Evolutionary conservation across 2,888 invertebrate genomes (phyloP).

Genomic region (Troilus luridus): DNA sequence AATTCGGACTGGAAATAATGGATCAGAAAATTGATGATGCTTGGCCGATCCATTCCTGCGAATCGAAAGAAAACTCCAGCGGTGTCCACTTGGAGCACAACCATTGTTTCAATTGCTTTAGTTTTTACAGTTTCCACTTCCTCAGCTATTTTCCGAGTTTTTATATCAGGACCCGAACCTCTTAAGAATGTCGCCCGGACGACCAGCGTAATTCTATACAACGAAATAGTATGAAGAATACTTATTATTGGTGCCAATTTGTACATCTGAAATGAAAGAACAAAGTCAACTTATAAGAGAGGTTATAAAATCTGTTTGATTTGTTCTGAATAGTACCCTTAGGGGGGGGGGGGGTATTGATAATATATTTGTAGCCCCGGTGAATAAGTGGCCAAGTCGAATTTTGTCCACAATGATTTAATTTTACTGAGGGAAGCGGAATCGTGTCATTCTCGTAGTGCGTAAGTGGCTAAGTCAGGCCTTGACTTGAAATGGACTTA

Average conservation of each 20-base stretch:
- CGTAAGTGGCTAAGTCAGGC: too few relatives aligned
- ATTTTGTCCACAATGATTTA: too few relatives aligned
- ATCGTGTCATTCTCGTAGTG: too few relatives aligned
- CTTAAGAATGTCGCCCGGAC: background rate
- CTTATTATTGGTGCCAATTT: background rate
- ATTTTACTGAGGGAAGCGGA: too few relatives aligned
- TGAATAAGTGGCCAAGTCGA: too few relatives aligned
- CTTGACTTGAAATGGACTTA: too few relatives aligned
- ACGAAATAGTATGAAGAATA: background rate
- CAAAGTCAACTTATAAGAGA: background rate
- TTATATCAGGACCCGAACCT: background rate
- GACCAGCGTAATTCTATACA: background rate
- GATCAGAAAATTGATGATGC: conserved; percentile 4
- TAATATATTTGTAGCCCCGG: too few relatives aligned
- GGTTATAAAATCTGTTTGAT: background rate
- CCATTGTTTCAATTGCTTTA: conserved; percentile 22
- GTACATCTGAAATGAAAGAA: background rate
- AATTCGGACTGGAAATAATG: background rate
- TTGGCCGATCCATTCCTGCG: background rate
- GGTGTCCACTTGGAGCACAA: background rate
- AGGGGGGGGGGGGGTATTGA: too few relatives aligned
- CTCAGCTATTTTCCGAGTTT: background rate
- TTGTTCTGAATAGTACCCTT: too few relatives aligned
- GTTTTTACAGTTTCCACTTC: background rate
- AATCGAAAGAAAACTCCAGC: background rate